A percentile compares a stretch with the other conserved stretches of the same genome.
Evolutionary conservation across 37 sponge, comb jelly and placozoan genomes (phyloP).

Genomic region (Chondrilla cf. caribensis): DNA sequence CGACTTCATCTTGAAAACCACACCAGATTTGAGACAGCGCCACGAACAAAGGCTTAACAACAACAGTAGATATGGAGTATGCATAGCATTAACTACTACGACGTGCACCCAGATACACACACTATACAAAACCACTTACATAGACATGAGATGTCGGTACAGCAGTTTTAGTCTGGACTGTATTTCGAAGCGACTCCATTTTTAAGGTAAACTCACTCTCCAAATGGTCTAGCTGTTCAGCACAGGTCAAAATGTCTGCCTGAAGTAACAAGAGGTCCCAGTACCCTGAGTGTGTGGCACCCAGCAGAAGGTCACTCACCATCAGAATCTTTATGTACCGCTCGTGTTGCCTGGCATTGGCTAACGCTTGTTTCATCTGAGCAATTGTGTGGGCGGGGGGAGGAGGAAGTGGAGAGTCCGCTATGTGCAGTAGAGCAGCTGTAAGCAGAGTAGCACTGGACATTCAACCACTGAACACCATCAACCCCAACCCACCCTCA

Average conservation of each 20-base stretch:
- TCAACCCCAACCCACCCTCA: too few relatives aligned
- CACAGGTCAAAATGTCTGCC: conserved; percentile 71
- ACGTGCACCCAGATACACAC: too few relatives aligned
- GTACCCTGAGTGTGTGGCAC: too few relatives aligned
- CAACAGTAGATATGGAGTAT: background rate
- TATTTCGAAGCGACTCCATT: conserved; percentile 72
- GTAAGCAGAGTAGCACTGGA: too few relatives aligned
- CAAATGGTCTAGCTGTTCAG: conserved; percentile 63
- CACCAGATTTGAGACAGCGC: conserved; percentile 76
- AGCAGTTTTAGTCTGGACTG: conserved; percentile 96
- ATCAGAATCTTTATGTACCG: conserved; percentile 82
- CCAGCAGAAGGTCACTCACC: conserved; percentile 29
- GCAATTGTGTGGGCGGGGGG: conserved; percentile 17
- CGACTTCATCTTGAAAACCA: conserved; percentile 95
- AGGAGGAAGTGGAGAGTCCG: conserved; percentile 54
- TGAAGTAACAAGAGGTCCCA: conserved; percentile 10
- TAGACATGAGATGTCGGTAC: conserved; percentile 97
- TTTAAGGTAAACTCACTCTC: conserved; percentile 62
- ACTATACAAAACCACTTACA: conserved; percentile 36
- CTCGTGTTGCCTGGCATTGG: conserved; percentile 91
- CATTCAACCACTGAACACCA: too few relatives aligned
- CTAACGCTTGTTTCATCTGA: conserved; percentile 68
- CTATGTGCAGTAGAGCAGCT: conserved; percentile 58
- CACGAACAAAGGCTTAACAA: conserved; percentile 90
- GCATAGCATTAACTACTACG: background rate